Evolutionary conservation across 1,140 invertebrate species (phyloP).

Genomic region (Artemia franciscana): DNA sequence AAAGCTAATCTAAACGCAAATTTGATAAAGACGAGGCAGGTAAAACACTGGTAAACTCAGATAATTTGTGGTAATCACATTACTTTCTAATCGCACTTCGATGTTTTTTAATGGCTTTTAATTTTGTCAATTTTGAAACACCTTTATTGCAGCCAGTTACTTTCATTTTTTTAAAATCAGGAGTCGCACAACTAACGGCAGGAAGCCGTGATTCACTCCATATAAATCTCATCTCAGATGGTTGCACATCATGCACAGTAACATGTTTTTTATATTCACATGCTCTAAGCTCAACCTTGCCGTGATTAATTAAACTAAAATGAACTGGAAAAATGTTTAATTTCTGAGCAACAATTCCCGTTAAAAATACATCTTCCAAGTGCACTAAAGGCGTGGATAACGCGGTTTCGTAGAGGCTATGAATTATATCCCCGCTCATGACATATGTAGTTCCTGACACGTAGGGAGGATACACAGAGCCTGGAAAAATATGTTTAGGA

Average conservation of each 20-base stretch:
- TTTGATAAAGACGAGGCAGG: too few relatives aligned
- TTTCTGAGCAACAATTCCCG: conserved; percentile 31
- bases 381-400: conserved; percentile 20
- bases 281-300: conserved; percentile 18
- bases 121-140: background rate
- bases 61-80: too few relatives aligned
- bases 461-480: conserved; percentile 52
- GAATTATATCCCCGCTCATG: conserved; percentile 40
- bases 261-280: conserved; percentile 16
- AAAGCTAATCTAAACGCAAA: too few relatives aligned
- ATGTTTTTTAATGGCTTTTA: too few relatives aligned
- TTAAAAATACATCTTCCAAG: conserved; percentile 59
- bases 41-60: too few relatives aligned
- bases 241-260: conserved; percentile 15
- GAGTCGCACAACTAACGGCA: conserved; percentile 5
- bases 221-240: conserved; percentile 11
- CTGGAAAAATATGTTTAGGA: conserved; percentile 51
- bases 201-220: conserved; percentile 8
- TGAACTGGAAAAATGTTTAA: conserved; percentile 27
- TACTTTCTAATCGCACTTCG: too few relatives aligned
- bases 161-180: background rate
- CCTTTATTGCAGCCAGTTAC: background rate
- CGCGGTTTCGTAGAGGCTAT: conserved; percentile 38
- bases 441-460: conserved; percentile 62
- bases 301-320: conserved; percentile 22